Evolutionary conservation across 1,140 invertebrate genomes (phyloP), one percentile per base, ranked within the genome.

Genomic region (Antheraea pernyi): DNA sequence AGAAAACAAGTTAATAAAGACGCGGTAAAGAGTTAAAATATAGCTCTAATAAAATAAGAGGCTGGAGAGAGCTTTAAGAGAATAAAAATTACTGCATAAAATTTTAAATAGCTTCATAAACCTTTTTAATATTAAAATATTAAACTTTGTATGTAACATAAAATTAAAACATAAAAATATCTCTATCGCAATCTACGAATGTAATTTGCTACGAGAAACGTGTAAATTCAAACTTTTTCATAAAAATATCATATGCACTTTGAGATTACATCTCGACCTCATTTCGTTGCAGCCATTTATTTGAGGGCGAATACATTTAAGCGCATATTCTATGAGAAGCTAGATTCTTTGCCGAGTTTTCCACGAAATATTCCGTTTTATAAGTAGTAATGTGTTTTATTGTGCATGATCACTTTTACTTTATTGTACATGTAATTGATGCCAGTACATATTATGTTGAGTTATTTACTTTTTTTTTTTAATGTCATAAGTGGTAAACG

Each of bases 191-290:
- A 16, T 61, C n/a, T 30, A 11, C 19, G 36, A 19, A 61, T 61
- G 60, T 61, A 61, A 60, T 60, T 60, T 18, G 59, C 8, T 18
- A 42, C 39, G 39, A 18, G 59, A 61, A 61, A 61, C 16, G 60
- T 30, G 60, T 61, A 36, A 61, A 61, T 36, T 30, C 19, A 36
- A 22, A 30, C 60, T 30, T 61, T 61, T 68, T 19, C 10, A 18
- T 30, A 42, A 53, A 53, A 53, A 30, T 66, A 53, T 61, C 10
- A 65, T 19, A 39, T 69, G 61, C 39, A 65, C 42, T 19, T 63
- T 60, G 60, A 68, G 70, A 71, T 71, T 71, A 71, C 61, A 71
- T 71, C 70, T 71, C 70, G 66, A 64, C 65, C 70, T 68, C 70
- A 71, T 71, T 70, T 65, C 37, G 22, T 36, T 65, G 37, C 37